Base-by-base conservation (phyloP, 2,888 invertebrate species). In the Mesochorus sp. region DNA sequence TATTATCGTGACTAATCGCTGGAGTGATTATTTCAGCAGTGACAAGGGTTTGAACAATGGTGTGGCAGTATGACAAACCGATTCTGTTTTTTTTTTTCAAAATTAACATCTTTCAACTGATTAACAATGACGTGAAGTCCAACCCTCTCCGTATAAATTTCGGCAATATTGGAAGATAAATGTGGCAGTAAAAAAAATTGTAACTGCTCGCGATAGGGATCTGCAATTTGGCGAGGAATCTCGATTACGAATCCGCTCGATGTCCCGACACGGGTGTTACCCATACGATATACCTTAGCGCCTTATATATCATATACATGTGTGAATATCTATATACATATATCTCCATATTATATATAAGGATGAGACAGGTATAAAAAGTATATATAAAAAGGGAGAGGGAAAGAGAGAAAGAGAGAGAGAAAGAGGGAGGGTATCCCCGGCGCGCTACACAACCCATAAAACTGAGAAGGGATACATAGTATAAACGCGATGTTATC, bases 401-500 rank as follows among this genome's bases (percentile, higher is more conserved):
- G 59, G 71, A 39, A 1, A 55, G 8, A 21, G 53, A 59, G 71
- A 78, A 82, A 2, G 12, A 49, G 12, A 37, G 10, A 67, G 51
- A 70, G 61, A 79, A 47, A 79, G 80, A 70, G 81, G 49, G 79
- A n/a, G n/a, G n/a, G n/a, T n/a, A n/a, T 76, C 81, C 81, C 82
- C 82, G 81, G 77, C 80, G 82, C 80, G 73, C 74, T 85, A 82
- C n/a, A n/a, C 82, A 85, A 84, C 83, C 85, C 85, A 87, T 84
- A 85, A 86, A 85, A 88, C 84, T 68, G 83, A 83, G 83, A 83
- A 85, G 39, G 1, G 5, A 2, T 47, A 47, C 34, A 34, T 55
- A 34, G 49, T 84, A 87, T 84, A 86, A 88, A 84, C 81, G 85
- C 84, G 89, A 90, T 90, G 83, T 83, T 89, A 90, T 90, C 89